These are phyloP conservation scores for Spheniscus mendiculus DNA, from an alignment of 2,113 vertebrate genomes.

Conservation along the genomic window DNA sequence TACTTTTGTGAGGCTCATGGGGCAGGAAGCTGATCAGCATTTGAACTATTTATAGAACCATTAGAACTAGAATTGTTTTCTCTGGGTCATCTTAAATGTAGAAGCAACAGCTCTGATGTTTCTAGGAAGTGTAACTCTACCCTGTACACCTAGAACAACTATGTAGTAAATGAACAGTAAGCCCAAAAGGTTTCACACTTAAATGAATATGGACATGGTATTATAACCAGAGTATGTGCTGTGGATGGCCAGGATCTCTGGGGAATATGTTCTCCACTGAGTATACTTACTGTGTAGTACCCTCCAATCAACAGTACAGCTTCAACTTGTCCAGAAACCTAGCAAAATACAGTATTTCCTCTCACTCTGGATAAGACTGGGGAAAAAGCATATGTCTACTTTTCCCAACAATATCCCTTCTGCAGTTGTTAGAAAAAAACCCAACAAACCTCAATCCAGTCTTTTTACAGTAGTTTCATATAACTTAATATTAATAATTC, in stretches of 20 bases:
- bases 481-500: neutral
- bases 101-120: neutral
- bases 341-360: neutral
- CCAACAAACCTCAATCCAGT: neutral
- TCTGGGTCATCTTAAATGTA: neutral
- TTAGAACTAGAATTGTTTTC: neutral
- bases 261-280: neutral
- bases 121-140: neutral
- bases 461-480: neutral
- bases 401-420: neutral
- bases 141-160: neutral
- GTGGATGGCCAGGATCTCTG: neutral
- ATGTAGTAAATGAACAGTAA: neutral
- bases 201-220: neutral
- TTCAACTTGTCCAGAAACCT: neutral
- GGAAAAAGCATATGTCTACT: neutral
- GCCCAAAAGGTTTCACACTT: neutral
- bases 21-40: neutral
- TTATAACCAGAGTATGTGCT: neutral
- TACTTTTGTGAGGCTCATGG: neutral
- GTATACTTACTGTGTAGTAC: neutral
- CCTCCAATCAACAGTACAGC: neutral
- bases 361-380: neutral
- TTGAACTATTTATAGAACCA: neutral
- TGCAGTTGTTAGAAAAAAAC: neutral